Percentiles rank a stretch among this genome's conserved stretches.
phyloP scores from a whole-genome alignment of 1,140 invertebrate genomes.

The Metaphire vulgaris region DNA sequence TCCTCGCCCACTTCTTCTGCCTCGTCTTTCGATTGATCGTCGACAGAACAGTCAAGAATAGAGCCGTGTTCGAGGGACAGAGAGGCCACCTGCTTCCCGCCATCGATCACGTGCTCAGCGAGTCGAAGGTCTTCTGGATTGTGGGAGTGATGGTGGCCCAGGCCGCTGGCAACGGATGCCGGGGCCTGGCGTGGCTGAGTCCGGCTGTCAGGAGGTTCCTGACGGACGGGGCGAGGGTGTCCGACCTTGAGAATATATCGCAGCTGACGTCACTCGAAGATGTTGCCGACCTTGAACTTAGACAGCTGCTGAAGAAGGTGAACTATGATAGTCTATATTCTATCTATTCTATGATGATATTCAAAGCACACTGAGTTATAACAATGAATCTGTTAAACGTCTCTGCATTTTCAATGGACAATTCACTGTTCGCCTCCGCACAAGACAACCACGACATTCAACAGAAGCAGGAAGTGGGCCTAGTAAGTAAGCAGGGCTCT shows the following conservation, averaged over 20 bases:
- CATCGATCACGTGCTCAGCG: neutral
- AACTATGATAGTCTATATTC: too few relatives aligned
- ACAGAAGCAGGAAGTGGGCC: too few relatives aligned
- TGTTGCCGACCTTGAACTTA: neutral
- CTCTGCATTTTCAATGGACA: too few relatives aligned
- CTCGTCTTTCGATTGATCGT: neutral
- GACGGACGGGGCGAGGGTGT: neutral
- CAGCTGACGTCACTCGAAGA: neutral
- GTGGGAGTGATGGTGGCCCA: neutral
- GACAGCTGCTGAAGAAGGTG: neutral
- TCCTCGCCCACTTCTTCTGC: neutral
- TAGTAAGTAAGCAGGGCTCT: too few relatives aligned
- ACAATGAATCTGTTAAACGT: too few relatives aligned
- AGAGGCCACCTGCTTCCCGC: neutral
- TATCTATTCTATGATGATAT: too few relatives aligned
- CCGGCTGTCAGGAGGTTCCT: neutral
- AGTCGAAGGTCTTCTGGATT: neutral
- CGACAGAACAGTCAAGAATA: neutral
- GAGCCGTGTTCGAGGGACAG: neutral
- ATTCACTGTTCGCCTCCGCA: too few relatives aligned
- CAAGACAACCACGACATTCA: too few relatives aligned
- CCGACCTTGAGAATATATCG: neutral
- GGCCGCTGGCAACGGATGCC: neutral
- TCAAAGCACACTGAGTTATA: too few relatives aligned
- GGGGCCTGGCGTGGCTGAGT: neutral